Conservation (phyloP, 2,888 invertebrate species). For the Tetrapedia diversipes region DNA sequence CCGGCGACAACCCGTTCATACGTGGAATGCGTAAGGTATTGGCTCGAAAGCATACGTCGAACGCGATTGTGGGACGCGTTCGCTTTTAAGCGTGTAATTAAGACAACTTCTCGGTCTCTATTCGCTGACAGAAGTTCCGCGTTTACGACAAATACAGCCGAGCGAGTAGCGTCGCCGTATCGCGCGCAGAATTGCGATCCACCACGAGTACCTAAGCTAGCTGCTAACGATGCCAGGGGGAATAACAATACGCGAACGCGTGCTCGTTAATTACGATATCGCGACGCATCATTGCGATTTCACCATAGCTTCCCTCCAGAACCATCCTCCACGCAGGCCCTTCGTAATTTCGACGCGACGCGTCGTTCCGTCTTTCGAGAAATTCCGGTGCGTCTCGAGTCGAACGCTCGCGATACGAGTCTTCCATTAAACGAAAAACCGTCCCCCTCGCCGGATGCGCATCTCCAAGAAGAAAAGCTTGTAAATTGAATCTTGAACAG, state of each 20-base stretch:
- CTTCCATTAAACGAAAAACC: conserved; percentile 55
- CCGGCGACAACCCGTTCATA: not conserved
- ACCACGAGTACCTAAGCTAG: not conserved
- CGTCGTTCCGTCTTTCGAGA: conserved; percentile 2
- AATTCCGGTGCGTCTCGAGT: conserved; percentile 20
- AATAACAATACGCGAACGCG: conserved; percentile 15
- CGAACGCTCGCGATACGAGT: conserved; percentile 25
- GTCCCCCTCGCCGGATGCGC: conserved; percentile 13
- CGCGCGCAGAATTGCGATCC: not conserved
- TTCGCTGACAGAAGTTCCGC: not conserved
- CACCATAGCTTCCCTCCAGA: not conserved
- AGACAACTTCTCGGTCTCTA: not conserved
- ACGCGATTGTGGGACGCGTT: not conserved
- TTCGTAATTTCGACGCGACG: too few relatives aligned
- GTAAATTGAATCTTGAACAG: conserved; percentile 46
- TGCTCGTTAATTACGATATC: conserved; percentile 1
- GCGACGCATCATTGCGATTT: conserved; percentile 2
- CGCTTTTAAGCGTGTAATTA: conserved; percentile 20
- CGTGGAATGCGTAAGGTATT: not conserved
- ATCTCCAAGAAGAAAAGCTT: conserved; percentile 28
- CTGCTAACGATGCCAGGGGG: not conserved
- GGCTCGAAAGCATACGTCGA: conserved; percentile 3
- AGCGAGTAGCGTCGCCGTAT: not conserved
- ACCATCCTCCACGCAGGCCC: not conserved
- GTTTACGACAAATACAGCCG: not conserved